Percentiles rank a stretch among this genome's conserved stretches.
phyloP scores from a whole-genome alignment of 2,113 vertebrate genomes.

The Verasper variegatus region DNA sequence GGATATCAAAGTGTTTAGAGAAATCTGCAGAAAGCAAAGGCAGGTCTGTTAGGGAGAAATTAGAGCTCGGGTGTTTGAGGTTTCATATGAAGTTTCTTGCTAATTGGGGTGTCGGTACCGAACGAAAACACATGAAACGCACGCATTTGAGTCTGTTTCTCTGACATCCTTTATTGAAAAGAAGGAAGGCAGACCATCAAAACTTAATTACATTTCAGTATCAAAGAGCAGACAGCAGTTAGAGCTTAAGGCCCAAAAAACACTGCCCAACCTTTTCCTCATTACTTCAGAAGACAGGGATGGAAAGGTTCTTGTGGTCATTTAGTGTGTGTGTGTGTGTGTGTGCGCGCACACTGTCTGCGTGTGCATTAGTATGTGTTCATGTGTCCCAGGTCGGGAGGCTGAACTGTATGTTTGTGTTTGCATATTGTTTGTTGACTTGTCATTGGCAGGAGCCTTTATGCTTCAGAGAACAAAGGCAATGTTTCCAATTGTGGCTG shows the following conservation, averaged over 20 bases:
- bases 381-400: slow-evolving; percentile 35
- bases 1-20: slow-evolving; percentile 53
- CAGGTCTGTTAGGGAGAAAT: slow-evolving; percentile 57
- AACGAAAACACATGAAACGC: slow-evolving; percentile 70
- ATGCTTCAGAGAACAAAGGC: slow-evolving; percentile 67
- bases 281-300: slow-evolving; percentile 35
- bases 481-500: slow-evolving; percentile 63
- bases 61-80: slow-evolving; percentile 72
- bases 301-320: background rate
- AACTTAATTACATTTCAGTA: slow-evolving; percentile 75
- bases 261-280: slow-evolving; percentile 47
- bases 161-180: slow-evolving; percentile 54
- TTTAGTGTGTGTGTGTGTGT: background rate
- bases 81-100: slow-evolving; percentile 68
- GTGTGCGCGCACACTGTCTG: background rate
- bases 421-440: slow-evolving; percentile 69
- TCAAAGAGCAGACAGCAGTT: slow-evolving; percentile 67
- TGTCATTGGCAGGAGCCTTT: slow-evolving; percentile 53
- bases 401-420: slow-evolving; percentile 35
- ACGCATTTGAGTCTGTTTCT: slow-evolving; percentile 56
- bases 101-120: slow-evolving; percentile 77
- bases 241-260: slow-evolving; percentile 47
- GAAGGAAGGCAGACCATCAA: slow-evolving; percentile 58
- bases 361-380: slow-evolving; percentile 7
- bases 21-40: slow-evolving; percentile 18